A percentile compares a stretch with the other conserved stretches of the same genome.
phyloP scores from a whole-genome alignment of 2,888 invertebrate species.

The Polydrusus pterygomalis region DNA sequence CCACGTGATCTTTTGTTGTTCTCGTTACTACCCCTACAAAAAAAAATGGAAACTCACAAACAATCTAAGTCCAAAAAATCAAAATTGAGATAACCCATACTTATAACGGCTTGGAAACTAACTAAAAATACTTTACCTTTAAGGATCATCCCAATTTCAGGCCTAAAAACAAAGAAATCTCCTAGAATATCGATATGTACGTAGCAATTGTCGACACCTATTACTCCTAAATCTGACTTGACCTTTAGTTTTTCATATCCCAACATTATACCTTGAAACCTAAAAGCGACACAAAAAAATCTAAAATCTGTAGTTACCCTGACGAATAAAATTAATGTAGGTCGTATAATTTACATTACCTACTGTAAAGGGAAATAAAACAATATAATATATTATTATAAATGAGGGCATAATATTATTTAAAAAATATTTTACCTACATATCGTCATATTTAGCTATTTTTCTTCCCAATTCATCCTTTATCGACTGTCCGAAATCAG shows the following conservation, averaged over 20 bases:
- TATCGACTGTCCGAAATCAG: slow-evolving; percentile 76
- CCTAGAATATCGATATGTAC: slow-evolving; percentile 81
- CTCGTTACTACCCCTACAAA: slow-evolving; percentile 76
- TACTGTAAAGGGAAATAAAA: not conserved
- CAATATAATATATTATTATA: too few relatives aligned
- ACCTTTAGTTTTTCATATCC: slow-evolving; percentile 80
- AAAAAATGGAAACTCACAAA: too few relatives aligned
- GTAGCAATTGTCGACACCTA: slow-evolving; percentile 78
- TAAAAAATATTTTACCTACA: slow-evolving; percentile 72
- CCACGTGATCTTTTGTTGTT: slow-evolving; percentile 79
- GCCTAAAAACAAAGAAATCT: slow-evolving; percentile 82
- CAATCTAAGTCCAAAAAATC: not conserved
- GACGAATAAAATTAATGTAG: too few relatives aligned
- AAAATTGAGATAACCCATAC: not conserved
- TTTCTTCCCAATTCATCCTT: slow-evolving; percentile 76
- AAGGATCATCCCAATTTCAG: slow-evolving; percentile 76
- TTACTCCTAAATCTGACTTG: slow-evolving; percentile 75
- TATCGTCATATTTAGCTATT: slow-evolving; percentile 78
- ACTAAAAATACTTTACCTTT: slow-evolving; percentile 70
- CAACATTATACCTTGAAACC: slow-evolving; percentile 80
- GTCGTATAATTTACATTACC: too few relatives aligned
- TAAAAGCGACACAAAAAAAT: slow-evolving; percentile 64
- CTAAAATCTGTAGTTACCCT: not conserved
- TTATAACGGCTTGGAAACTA: not conserved
- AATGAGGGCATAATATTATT: too few relatives aligned